A percentile compares a stretch with the other conserved stretches of the same genome.
These are phyloP conservation scores for Chrysolina americana DNA, from an alignment of 2,888 invertebrate species.

Conservation along the genomic window DNA sequence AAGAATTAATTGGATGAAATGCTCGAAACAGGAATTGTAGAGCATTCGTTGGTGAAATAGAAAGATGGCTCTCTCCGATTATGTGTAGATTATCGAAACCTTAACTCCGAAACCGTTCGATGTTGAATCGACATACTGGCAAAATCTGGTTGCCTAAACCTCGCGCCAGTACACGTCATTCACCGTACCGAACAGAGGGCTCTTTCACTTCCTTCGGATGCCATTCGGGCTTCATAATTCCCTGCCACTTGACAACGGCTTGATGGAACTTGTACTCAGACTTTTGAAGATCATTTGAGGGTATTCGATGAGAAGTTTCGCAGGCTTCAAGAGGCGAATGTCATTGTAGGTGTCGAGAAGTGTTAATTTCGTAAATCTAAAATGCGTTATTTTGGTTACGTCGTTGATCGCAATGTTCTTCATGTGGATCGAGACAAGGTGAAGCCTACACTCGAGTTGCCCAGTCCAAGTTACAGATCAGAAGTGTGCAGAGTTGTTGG, in stretches of 20 bases:
- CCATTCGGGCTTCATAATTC: constrained; percentile 54
- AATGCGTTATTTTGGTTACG: constrained; percentile 34
- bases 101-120: constrained; percentile 55
- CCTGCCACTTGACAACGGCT: constrained; percentile 56
- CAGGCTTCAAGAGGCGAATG: constrained; percentile 48
- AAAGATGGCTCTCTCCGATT: constrained; percentile 15
- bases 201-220: constrained; percentile 45
- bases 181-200: constrained; percentile 30
- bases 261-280: constrained; percentile 49
- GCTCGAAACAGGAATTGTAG: constrained; percentile 57
- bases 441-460: constrained; percentile 31
- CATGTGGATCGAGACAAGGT: background rate
- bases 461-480: constrained; percentile 28
- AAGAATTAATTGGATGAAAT: constrained; percentile 59
- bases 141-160: constrained; percentile 33
- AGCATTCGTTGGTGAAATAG: constrained; percentile 53
- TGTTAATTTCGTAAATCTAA: constrained; percentile 34
- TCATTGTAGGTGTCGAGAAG: constrained; percentile 48
- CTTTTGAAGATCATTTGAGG: constrained; percentile 48
- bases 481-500: constrained; percentile 41
- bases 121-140: constrained; percentile 41
- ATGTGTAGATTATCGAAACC: constrained; percentile 28
- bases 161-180: constrained; percentile 31
- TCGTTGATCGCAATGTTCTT: constrained; percentile 13
- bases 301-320: constrained; percentile 49